Conservation (phyloP, 2,888 invertebrate genomes). For the Nipponacmea schrenckii region DNA sequence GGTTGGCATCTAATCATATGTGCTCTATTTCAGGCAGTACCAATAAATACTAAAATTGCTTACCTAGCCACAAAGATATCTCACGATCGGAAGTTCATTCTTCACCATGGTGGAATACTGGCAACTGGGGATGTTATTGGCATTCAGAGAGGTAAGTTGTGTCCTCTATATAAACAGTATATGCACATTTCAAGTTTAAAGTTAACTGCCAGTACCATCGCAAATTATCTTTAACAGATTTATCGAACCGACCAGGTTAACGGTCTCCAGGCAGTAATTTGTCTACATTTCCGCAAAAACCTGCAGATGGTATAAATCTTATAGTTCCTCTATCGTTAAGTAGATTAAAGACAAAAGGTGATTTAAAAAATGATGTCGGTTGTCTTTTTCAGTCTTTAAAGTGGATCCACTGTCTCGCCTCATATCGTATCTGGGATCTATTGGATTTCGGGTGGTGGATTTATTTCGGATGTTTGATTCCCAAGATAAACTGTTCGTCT, state of each 20-base stretch:
- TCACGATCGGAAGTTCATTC: conserved; percentile 46
- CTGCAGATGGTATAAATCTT: no score
- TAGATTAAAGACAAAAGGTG: no score
- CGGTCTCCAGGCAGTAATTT: no score
- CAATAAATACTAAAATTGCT: conserved; percentile 58
- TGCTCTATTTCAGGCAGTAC: conserved; percentile 50
- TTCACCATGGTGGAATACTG: conserved; percentile 58
- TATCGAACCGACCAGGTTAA: no score
- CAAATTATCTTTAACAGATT: no score
- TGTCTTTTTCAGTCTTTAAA: conserved; percentile 40
- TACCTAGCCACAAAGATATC: conserved; percentile 54
- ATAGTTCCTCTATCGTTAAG: no score
- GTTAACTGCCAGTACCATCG: no score
- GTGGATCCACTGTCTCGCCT: conserved; percentile 63
- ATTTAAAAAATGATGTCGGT: no score
- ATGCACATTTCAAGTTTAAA: no score
- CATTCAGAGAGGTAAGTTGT: conserved; percentile 48
- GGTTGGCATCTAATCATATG: not conserved
- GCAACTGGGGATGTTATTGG: conserved; percentile 60
- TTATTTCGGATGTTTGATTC: conserved; percentile 63
- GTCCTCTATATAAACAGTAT: not conserved
- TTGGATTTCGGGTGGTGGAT: conserved; percentile 63
- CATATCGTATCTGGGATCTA: conserved; percentile 58
- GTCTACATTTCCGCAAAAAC: no score
- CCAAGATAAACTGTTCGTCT: conserved; percentile 56